Percentiles rank a stretch among this genome's conserved stretches.
phyloP scores from a whole-genome alignment of 2,888 invertebrate species.

The Germaria angustata region DNA sequence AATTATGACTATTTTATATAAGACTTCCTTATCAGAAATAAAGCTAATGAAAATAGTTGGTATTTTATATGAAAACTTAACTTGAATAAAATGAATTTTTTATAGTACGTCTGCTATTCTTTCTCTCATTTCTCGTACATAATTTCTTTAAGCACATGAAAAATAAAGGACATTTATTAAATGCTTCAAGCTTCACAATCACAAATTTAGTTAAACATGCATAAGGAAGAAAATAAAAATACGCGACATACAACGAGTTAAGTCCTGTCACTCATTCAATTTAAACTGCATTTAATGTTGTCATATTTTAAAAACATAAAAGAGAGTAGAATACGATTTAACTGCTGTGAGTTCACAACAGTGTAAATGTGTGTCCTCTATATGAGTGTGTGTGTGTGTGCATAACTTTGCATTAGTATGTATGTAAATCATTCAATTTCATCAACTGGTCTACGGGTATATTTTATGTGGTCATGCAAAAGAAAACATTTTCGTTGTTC shows the following conservation, averaged over 20 bases:
- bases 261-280: conserved; percentile 49
- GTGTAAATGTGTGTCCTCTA: neutral
- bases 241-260: neutral
- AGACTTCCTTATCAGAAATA: too few relatives aligned
- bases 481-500: conserved; percentile 40
- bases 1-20: too few relatives aligned
- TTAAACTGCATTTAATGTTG: conserved; percentile 47
- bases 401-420: neutral
- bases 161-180: neutral
- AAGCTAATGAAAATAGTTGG: too few relatives aligned
- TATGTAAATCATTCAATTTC: conserved; percentile 21
- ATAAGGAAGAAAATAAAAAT: neutral
- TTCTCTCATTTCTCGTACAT: neutral
- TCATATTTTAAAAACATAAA: conserved; percentile 16
- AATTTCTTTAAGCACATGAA: neutral
- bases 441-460: conserved; percentile 30
- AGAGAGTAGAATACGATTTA: conserved; percentile 1
- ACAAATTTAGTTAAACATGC: conserved; percentile 1
- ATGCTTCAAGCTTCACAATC: neutral
- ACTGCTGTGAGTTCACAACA: neutral
- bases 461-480: conserved; percentile 50
- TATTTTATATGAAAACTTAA: too few relatives aligned
- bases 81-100: too few relatives aligned
- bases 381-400: neutral
- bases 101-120: too few relatives aligned